These are phyloP conservation scores for Drosophila sucinea DNA, from an alignment of 1,140 invertebrate species.

Conservation along the genomic window DNA sequence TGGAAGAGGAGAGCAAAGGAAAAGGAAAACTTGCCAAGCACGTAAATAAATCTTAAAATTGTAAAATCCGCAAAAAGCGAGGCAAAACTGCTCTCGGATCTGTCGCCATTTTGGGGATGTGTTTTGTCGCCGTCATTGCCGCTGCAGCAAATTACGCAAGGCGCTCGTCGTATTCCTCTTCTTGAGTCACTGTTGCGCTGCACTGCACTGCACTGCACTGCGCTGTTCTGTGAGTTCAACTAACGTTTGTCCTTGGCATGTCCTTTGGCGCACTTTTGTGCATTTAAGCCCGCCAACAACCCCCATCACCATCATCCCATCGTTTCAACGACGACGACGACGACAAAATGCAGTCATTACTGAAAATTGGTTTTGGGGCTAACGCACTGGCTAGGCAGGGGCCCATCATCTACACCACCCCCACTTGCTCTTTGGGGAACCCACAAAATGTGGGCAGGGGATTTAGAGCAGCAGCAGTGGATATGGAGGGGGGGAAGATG, in stretches of 20 bases:
- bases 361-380: conserved; percentile 82
- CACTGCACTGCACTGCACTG: no score
- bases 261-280: conserved; percentile 79
- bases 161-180: conserved; percentile 14
- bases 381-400: conserved; percentile 78
- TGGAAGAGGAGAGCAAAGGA: background rate
- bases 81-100: conserved; percentile 36
- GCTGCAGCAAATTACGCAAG: conserved; percentile 80
- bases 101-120: conserved; percentile 79
- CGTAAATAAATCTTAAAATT: conserved; percentile 82
- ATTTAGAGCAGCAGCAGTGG: no score
- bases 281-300: conserved; percentile 60
- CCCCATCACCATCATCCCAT: no score
- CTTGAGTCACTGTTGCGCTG: background rate
- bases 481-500: conserved; percentile 10
- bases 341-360: conserved; percentile 81
- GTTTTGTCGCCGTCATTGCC: conserved; percentile 78
- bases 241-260: conserved; percentile 81
- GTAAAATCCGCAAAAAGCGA: conserved; percentile 74
- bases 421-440: conserved; percentile 12
- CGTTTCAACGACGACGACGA: conserved; percentile 27
- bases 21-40: conserved; percentile 56
- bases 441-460: background rate
- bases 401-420: background rate
- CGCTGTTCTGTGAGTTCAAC: conserved; percentile 54